Conservation (phyloP, 2,113 vertebrate species). For the Poeciliopsis prolifica region DNA sequence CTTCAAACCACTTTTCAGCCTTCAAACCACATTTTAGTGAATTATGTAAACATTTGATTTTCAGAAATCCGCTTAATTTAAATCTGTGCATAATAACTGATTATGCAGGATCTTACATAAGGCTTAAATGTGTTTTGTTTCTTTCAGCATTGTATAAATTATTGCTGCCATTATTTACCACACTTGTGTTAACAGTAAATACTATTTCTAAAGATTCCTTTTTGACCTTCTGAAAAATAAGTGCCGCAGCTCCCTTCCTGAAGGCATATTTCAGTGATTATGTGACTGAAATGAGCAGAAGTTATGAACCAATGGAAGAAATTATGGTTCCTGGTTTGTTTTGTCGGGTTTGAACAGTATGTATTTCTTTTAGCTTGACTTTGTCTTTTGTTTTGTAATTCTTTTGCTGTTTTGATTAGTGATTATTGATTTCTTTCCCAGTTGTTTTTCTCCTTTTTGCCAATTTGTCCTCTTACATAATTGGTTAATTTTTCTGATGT, state of each 20-base stretch:
- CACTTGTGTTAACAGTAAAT: neutral
- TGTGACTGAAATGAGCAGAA: neutral
- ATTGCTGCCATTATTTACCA: neutral
- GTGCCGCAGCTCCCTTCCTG: neutral
- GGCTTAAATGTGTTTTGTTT: neutral
- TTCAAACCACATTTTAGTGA: too few relatives aligned
- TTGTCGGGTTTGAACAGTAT: neutral
- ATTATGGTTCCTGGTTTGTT: neutral
- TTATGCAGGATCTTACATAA: neutral
- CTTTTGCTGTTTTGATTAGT: neutral
- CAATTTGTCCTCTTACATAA: neutral
- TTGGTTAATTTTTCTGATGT: too few relatives aligned
- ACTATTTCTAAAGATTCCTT: neutral
- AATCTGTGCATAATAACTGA: neutral
- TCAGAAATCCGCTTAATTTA: neutral
- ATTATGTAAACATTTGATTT: neutral
- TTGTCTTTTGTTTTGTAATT: neutral
- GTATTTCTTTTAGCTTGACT: neutral
- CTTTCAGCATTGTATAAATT: neutral
- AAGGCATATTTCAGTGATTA: neutral
- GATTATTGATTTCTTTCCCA: neutral
- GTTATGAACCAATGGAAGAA: neutral
- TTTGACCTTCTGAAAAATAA: slow-evolving; percentile 6
- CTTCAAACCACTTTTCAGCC: neutral
- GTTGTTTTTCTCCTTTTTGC: neutral